Evolutionary conservation across 1,140 invertebrate species (phyloP).

Genomic region (Hyposmocoma kahamanoa): DNA sequence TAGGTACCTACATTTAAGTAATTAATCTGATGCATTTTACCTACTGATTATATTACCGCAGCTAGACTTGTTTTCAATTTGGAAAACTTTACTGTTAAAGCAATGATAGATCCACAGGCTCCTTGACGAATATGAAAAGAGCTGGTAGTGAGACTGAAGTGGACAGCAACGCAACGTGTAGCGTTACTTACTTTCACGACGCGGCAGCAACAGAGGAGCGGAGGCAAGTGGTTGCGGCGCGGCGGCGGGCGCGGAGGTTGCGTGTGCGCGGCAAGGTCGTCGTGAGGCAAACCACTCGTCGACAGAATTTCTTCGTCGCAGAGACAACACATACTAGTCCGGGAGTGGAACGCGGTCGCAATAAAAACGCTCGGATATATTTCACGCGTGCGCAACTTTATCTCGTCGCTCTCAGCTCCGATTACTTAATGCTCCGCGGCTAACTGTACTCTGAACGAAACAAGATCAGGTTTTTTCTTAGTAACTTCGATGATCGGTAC

Average conservation of each 20-base stretch:
- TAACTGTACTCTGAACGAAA: constrained; percentile 64
- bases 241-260: constrained; percentile 10
- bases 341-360: constrained; percentile 60
- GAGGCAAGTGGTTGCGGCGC: constrained; percentile 15
- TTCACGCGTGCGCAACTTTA: constrained; percentile 70
- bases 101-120: too few species aligned
- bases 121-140: too few species aligned
- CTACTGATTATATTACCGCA: too few species aligned
- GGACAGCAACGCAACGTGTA: constrained; percentile 12
- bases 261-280: constrained; percentile 53
- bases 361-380: constrained; percentile 69
- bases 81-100: too few species aligned
- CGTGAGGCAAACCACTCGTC: constrained; percentile 68
- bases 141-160: too few species aligned
- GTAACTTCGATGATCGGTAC: constrained; percentile 61
- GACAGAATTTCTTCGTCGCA: constrained; percentile 57
- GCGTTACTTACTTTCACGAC: constrained; percentile 65
- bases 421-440: constrained; percentile 66
- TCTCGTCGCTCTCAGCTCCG: constrained; percentile 61
- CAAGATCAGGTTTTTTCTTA: constrained; percentile 62
- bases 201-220: constrained; percentile 31
- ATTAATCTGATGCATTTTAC: too few species aligned
- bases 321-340: constrained; percentile 66
- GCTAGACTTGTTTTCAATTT: too few species aligned
- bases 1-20: too few species aligned